Evolutionary conservation across 1,140 invertebrate genomes (phyloP).

Genomic region (Solen grandis): DNA sequence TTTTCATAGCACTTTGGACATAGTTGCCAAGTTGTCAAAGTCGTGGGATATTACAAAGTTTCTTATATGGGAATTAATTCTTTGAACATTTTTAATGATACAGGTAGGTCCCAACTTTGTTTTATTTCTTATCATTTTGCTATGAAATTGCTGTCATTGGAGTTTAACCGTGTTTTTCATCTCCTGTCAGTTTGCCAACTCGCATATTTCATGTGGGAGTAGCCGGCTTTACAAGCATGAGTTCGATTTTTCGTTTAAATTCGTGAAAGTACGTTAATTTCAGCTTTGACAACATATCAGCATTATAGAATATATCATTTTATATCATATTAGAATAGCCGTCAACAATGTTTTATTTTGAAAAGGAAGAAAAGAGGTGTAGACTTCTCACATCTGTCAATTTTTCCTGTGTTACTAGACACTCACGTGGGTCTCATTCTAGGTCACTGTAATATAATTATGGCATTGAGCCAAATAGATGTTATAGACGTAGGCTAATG

Average conservation of each 20-base stretch:
- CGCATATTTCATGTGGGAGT: constrained; percentile 43
- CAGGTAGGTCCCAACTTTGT: too few relatives aligned
- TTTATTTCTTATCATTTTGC: too few relatives aligned
- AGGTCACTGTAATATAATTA: constrained; percentile 44
- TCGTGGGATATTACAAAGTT: background rate
- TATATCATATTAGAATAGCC: background rate
- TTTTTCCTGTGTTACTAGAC: too few relatives aligned
- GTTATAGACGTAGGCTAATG: too few relatives aligned
- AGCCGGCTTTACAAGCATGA: constrained; percentile 8
- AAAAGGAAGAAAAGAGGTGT: too few relatives aligned
- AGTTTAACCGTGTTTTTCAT: too few relatives aligned
- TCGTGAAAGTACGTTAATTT: constrained; percentile 8
- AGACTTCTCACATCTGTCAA: background rate
- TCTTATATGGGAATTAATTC: constrained; percentile 48
- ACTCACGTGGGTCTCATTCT: constrained; percentile 5
- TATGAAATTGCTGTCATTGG: too few relatives aligned
- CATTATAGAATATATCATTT: background rate
- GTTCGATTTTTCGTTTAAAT: background rate
- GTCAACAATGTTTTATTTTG: too few relatives aligned
- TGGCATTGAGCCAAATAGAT: constrained; percentile 37
- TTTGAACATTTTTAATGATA: constrained; percentile 7
- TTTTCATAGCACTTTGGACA: constrained; percentile 22
- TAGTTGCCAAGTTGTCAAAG: constrained; percentile 12
- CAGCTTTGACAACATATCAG: background rate
- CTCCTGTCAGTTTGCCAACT: too few relatives aligned